Conservation (phyloP, 2,797 vertebrate species). For the Acanthopagrus latus region DNA sequence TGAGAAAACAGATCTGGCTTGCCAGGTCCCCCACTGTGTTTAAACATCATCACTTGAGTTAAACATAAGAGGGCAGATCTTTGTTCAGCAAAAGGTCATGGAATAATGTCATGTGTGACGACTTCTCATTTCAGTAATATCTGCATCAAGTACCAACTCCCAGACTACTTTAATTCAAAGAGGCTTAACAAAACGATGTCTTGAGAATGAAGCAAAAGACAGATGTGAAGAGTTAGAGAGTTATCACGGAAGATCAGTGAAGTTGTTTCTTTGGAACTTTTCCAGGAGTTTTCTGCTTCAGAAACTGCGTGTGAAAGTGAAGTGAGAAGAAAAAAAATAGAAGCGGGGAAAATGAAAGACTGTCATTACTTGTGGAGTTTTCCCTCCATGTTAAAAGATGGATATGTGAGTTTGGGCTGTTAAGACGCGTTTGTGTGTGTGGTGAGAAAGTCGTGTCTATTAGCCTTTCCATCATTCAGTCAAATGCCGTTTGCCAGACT, state of each 20-base stretch:
- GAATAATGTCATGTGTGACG: conserved; percentile 23
- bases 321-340: neutral
- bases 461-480: conserved; percentile 71
- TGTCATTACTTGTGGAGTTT: conserved; percentile 19
- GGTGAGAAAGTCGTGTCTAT: conserved; percentile 59
- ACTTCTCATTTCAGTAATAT: neutral
- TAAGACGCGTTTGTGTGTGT: conserved; percentile 25
- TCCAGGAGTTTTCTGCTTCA: conserved; percentile 15
- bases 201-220: conserved; percentile 1
- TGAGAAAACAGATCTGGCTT: conserved; percentile 34
- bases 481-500: conserved; percentile 76
- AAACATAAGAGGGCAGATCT: conserved; percentile 9
- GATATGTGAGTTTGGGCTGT: conserved; percentile 9
- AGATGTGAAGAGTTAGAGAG: conserved; percentile 1
- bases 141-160: neutral
- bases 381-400: conserved; percentile 22
- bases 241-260: conserved; percentile 8
- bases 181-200: conserved; percentile 11
- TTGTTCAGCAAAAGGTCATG: neutral
- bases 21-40: conserved; percentile 35
- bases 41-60: conserved; percentile 30
- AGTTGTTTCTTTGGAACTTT: conserved; percentile 17
- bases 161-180: conserved; percentile 1
- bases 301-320: neutral
- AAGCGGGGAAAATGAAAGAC: conserved; percentile 6